These are phyloP conservation scores for Dryocosmus kuriphilus DNA, from an alignment of 2,888 invertebrate genomes.

Conservation along the genomic window DNA sequence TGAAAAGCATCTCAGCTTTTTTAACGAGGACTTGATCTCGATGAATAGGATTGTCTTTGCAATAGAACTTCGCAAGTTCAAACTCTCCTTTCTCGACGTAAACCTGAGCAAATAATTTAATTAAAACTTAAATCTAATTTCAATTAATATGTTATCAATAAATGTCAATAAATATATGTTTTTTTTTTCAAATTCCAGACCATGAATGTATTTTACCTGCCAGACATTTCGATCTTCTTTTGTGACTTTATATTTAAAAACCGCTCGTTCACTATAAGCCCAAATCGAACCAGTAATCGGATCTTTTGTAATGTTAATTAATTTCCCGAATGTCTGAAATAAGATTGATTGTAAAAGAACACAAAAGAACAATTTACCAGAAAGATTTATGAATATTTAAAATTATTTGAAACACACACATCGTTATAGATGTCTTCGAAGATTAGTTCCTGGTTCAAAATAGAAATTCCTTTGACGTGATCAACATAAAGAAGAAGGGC, in stretches of 20 bases:
- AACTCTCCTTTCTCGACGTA: constrained; percentile 92
- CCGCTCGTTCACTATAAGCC: constrained; percentile 90
- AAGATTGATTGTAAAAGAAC: constrained; percentile 14
- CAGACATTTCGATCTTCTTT: constrained; percentile 93
- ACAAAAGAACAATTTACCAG: not conserved
- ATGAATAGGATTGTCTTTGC: constrained; percentile 88
- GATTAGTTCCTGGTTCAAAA: constrained; percentile 90
- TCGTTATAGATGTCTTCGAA: constrained; percentile 92
- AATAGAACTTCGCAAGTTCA: constrained; percentile 91
- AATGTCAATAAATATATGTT: not conserved
- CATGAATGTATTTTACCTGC: constrained; percentile 78
- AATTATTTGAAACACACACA: constrained; percentile 61
- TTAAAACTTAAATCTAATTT: not conserved
- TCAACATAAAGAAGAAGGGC: constrained; percentile 90
- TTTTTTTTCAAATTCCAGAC: not conserved
- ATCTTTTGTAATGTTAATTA: constrained; percentile 90
- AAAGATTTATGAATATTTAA: constrained; percentile 12
- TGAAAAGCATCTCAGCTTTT: constrained; percentile 92
- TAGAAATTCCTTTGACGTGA: constrained; percentile 90
- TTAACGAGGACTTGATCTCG: constrained; percentile 91
- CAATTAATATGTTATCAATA: not conserved
- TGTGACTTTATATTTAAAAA: constrained; percentile 91
- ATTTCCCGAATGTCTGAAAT: constrained; percentile 84
- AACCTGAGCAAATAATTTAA: constrained; percentile 77
- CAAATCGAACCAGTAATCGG: constrained; percentile 88